These are phyloP conservation scores for Pelmatolapia mariae DNA, from an alignment of 2,113 vertebrate genomes.

Conservation along the genomic window DNA sequence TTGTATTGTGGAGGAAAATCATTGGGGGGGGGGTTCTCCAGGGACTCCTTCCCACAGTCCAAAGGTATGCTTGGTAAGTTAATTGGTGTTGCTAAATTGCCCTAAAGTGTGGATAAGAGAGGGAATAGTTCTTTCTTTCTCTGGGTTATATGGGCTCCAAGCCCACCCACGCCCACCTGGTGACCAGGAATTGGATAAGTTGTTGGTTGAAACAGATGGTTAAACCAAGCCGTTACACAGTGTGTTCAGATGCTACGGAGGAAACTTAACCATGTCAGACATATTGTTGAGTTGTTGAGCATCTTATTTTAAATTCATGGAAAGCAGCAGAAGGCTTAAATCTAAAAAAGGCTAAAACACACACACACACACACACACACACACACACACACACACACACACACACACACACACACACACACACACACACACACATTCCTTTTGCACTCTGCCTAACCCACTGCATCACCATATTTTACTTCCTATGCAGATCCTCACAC, in stretches of 20 bases:
- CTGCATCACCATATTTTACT: neutral
- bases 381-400: neutral
- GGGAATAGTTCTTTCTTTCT: neutral
- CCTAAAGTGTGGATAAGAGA: neutral
- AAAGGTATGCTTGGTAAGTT: neutral
- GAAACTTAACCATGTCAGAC: neutral
- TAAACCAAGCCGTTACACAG: neutral
- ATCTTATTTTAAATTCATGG: neutral
- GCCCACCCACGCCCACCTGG: neutral
- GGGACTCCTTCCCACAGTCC: neutral
- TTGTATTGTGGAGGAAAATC: neutral
- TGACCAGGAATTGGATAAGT: neutral
- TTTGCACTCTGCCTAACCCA: neutral
- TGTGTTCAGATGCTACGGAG: neutral
- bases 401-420: neutral
- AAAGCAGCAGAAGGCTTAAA: neutral
- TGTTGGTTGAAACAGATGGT: neutral
- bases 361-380: accelerated
- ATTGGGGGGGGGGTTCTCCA: neutral
- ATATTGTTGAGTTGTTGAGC: neutral
- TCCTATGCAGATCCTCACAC: neutral
- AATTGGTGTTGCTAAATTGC: neutral
- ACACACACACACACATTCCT: neutral
- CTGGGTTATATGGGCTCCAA: neutral
- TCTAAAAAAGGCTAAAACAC: neutral